Base-by-base conservation (phyloP, 2,888 invertebrate species). In the Dicyrtomina minuta region DNA sequence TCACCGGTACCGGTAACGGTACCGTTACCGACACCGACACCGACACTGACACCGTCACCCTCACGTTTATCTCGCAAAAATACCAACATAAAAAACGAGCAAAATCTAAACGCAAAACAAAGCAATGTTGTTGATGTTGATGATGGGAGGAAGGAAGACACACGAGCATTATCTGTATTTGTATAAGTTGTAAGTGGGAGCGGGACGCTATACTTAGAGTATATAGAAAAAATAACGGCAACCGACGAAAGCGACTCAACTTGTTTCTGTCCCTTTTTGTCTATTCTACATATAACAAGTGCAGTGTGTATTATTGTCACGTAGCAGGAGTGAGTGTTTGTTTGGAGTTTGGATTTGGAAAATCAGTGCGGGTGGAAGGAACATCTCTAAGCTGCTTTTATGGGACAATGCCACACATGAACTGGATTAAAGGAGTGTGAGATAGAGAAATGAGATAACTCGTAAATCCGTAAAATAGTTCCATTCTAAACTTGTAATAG, bases 311-410 rank as follows among this genome's bases (percentile, higher is more conserved):
- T n/a, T n/a, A n/a, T n/a, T n/a, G n/a, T n/a, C n/a, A n/a, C n/a
- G 33, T 33, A 33, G 33, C 8, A 33, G 33, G 8, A 33, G n/a
- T n/a, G n/a, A n/a, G n/a, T n/a, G n/a, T n/a, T n/a, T n/a, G n/a
- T n/a, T n/a, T n/a, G n/a, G 33, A 33, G 33, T 33, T 33, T 33
- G n/a, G n/a, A n/a, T 33, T 33, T 43, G 44, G 58, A 58, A 64
- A 64, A 64, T 64, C 51, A 64, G 53, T 64, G 64, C 64, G 64
- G 64, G 64, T 64, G 64, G 64, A 64, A 49, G 17, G 58, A 33
- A n/a, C n/a, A 39, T 13, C 58, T 39, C 39, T 58, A 58, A 58
- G 39, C 39, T 33, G 39, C 58, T 58, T 33, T 58, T 58, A 58
- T 58, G 58, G 56, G 58, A 39, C 58, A 39, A 58, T 58, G 58